Evolutionary conservation across 2,888 invertebrate genomes (phyloP), one percentile per base, ranked within the genome.

Genomic region (Chaetogeoica ovagalla): DNA sequence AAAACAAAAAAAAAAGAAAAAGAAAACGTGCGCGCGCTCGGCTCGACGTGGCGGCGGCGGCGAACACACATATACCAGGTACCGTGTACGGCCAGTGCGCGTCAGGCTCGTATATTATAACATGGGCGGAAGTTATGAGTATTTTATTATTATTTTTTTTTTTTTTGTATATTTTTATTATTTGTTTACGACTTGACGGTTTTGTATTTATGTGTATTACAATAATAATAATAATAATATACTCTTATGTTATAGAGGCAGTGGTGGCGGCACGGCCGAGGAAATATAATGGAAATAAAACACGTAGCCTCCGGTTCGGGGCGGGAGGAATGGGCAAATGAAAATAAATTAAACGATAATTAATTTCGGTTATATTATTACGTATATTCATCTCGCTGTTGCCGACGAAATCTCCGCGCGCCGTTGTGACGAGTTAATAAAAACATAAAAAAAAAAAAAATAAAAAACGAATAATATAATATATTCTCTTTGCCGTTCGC

Each of bases 291-390:
- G 77, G 70, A 79, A 55, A 79, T 71, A 70, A 79, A 70, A 62
- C 63, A 55, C 63, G 52, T 63, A 70, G 57, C 70, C 70, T 71
- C 39, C 30, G 30, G 30, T 30, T 4, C 30, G 1, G 30, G 4
- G 30, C 63, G 79, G 76, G 77, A 70, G 76, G 77, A 70, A 70
- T 43, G 79, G 70, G 52, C 63, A 71, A 77, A 79, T 79, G 79
- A 63, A 79, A 70, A 79, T 79, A 79, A 79, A 79, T 79, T 79
- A 79, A 79, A 71, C 79, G 79, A 79, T 79, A 79, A 79, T 79
- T 79, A 79, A 79, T 79, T 79, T 77, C 57, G 65, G 74, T 75
- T 68, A n/a, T 52, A 66, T 23, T 66, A 30, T 30, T 30, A 30
- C n/a, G n/a, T n/a, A n/a, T 73, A 43, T 66, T 23, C 30, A 13